phyloP scores from a whole-genome alignment of 2,113 vertebrate species.

The Megatriorchis doriae region DNA sequence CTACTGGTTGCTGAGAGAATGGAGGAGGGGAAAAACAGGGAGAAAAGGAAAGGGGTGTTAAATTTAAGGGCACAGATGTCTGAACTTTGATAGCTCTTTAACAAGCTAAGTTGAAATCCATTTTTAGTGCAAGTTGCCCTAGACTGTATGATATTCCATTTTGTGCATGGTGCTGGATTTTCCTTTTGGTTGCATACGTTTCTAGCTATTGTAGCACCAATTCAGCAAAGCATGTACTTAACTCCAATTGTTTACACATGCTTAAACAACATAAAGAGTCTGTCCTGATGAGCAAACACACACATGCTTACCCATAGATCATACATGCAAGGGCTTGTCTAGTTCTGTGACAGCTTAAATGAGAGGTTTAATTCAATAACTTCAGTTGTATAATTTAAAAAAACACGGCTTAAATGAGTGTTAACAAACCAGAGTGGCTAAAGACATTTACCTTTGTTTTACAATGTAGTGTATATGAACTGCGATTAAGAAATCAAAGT shows the following conservation, averaged over 20 bases:
- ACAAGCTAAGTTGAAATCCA: background rate
- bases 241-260: background rate
- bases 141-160: background rate
- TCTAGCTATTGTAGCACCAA: background rate
- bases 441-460: slow-evolving; percentile 4
- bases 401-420: background rate
- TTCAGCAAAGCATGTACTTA: background rate
- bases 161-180: background rate
- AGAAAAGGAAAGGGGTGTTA: background rate
- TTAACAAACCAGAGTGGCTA: background rate
- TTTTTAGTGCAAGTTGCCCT: background rate
- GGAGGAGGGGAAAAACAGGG: background rate
- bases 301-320: background rate
- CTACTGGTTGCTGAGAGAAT: slow-evolving; percentile 42
- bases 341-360: background rate
- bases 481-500: background rate
- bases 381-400: background rate
- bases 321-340: background rate
- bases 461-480: background rate
- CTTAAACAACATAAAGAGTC: background rate
- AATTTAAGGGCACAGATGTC: background rate
- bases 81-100: background rate
- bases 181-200: background rate
- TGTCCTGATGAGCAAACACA: background rate
- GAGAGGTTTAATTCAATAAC: background rate